phyloP scores from a whole-genome alignment of 1,140 invertebrate genomes.

The Panagrolaimus sp. region DNA sequence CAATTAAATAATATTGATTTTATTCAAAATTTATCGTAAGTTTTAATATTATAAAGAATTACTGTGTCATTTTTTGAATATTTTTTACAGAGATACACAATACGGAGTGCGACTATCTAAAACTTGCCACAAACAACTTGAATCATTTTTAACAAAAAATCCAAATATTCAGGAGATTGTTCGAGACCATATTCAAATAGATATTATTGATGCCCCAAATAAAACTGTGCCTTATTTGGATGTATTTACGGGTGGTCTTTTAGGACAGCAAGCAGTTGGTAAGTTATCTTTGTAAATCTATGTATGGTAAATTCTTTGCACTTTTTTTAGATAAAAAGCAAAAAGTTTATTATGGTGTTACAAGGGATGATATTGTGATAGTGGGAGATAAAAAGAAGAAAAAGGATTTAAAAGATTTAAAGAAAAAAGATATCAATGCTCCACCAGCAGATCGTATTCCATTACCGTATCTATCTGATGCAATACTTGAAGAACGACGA shows the following conservation, averaged over 20 bases:
- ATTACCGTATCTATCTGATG: background rate
- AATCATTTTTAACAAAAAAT: background rate
- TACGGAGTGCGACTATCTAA: background rate
- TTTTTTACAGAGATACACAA: background rate
- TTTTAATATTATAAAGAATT: background rate
- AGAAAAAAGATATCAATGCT: slow-evolving; percentile 1
- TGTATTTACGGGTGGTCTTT: background rate
- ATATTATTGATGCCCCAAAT: background rate
- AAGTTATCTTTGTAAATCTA: too few species aligned
- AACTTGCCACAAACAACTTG: slow-evolving; percentile 2
- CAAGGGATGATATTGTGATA: background rate
- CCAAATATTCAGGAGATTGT: background rate
- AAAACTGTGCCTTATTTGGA: background rate
- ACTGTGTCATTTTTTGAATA: background rate
- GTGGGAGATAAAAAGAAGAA: slow-evolving; percentile 10
- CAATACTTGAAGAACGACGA: background rate
- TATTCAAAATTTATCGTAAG: background rate
- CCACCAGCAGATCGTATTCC: background rate
- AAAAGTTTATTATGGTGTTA: background rate
- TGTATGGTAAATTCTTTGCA: too few species aligned
- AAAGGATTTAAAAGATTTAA: slow-evolving; percentile 1
- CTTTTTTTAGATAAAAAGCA: background rate
- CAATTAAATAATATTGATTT: slow-evolving; percentile 9
- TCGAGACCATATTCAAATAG: background rate
- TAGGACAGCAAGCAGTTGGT: background rate